Base-by-base conservation (phyloP, 2,797 vertebrate genomes). In the Darevskia mixta region DNA sequence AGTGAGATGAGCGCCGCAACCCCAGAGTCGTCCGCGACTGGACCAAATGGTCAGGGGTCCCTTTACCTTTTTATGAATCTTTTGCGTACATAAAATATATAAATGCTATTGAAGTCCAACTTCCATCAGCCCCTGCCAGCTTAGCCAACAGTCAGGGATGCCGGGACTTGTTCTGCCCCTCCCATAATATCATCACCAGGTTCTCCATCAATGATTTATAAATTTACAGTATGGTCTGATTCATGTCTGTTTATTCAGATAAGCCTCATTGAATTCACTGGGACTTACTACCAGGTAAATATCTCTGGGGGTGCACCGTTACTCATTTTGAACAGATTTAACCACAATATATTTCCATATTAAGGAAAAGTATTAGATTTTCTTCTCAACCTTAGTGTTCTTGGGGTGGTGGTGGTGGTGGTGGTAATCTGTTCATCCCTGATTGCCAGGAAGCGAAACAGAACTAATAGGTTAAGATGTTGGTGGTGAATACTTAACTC, bases 341-440 rank as follows among this genome's bases (percentile, higher is more conserved):
- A 61, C 20, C 58, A 61, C 6, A 90, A 77, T 71, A 91, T 91
- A 85, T 13, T 18, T 89, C 2, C 41, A 11, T 86, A 81, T 91
- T 90, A 91, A 72, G 38, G 86, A 8, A 27, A 89, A 79, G 1
- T 17, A 89, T 90, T 83, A 79, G 87, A 91, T 87, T 61, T 83
- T 91, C 88, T 91, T 43, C 85, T 67, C 0, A 90, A n/a, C 3
- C 38, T 0, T 32, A 82, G 91, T 92, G 61, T 93, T 88, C 38
- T 20, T 81, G 43, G 55, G n/a, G n/a, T n/a, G n/a, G n/a, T n/a
- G n/a, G n/a, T n/a, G n/a, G n/a, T n/a, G n/a, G 88, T 3, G 10
- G 8, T 2, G 76, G 79, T 55, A 38, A 71, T 0, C 75, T 41
- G 72, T 92, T 93, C 73, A 29, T 86, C 13, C 0, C 0, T 15